Conservation (phyloP, 2,797 vertebrate genomes). For the Sebastes minor region DNA sequence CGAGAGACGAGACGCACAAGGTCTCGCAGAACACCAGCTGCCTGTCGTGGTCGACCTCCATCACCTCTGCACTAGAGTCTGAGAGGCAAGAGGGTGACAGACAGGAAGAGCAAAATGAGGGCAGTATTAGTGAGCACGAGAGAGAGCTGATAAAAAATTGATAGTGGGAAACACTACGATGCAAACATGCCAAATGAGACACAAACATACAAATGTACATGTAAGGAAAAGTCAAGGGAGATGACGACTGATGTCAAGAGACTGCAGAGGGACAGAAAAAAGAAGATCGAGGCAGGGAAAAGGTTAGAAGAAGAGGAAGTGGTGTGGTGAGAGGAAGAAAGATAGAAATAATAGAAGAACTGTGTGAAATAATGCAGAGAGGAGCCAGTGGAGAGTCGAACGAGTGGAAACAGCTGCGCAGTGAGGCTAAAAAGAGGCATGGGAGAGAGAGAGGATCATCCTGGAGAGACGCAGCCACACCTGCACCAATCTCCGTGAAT, state of each 20-base stretch:
- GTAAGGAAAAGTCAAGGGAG: not conserved
- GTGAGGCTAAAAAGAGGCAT: not conserved
- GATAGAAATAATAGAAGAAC: constrained; percentile 33
- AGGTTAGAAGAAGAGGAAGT: constrained; percentile 11
- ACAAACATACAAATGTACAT: not conserved
- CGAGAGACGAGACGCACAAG: constrained; percentile 83
- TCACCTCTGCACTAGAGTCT: constrained; percentile 94
- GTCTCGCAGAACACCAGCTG: constrained; percentile 95
- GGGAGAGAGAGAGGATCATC: not conserved
- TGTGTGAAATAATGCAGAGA: constrained; percentile 4
- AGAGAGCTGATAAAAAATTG: not conserved
- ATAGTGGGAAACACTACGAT: not conserved
- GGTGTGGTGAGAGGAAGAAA: not conserved
- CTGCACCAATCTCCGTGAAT: not conserved
- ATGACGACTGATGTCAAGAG: not conserved
- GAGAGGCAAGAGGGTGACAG: not conserved
- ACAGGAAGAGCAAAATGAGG: not conserved
- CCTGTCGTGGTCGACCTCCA: constrained; percentile 98
- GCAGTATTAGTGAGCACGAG: not conserved
- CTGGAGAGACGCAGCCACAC: not conserved
- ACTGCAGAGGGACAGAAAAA: not conserved
- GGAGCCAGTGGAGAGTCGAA: not conserved
- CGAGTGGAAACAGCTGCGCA: not conserved
- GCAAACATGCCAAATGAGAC: not conserved
- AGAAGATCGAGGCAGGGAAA: not conserved